phyloP scores from a whole-genome alignment of 2,888 invertebrate genomes.

The Trissoscelio sp. region DNA sequence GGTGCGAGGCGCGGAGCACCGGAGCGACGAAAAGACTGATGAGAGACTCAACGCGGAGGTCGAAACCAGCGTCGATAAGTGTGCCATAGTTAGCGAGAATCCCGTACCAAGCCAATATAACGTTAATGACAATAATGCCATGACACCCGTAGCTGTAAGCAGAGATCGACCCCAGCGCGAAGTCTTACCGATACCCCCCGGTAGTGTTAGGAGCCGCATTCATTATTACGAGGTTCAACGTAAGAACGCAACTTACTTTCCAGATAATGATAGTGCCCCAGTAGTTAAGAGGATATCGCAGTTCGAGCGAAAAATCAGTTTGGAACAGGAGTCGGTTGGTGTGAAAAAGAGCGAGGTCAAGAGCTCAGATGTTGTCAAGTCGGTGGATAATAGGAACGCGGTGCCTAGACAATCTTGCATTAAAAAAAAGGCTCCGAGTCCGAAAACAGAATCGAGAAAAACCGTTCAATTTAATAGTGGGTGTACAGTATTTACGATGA shows the following conservation, averaged over 20 bases:
- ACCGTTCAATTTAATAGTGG: slow-evolving; percentile 77
- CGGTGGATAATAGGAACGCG: not conserved
- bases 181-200: slow-evolving; percentile 77
- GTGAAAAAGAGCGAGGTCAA: slow-evolving; percentile 3
- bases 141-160: slow-evolving; percentile 80
- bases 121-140: slow-evolving; percentile 81
- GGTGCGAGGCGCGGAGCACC: slow-evolving; percentile 60
- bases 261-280: slow-evolving; percentile 73
- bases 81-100: slow-evolving; percentile 80
- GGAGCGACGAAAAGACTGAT: slow-evolving; percentile 57
- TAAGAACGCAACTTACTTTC: slow-evolving; percentile 74
- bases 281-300: slow-evolving; percentile 64
- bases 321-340: not conserved
- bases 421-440: slow-evolving; percentile 68
- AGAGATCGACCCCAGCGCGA: slow-evolving; percentile 78
- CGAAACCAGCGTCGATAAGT: slow-evolving; percentile 73
- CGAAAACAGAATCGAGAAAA: slow-evolving; percentile 73
- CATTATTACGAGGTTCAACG: slow-evolving; percentile 79
- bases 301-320: slow-evolving; percentile 16
- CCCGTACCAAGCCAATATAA: slow-evolving; percentile 74
- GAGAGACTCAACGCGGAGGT: slow-evolving; percentile 48
- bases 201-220: slow-evolving; percentile 81
- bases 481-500: slow-evolving; percentile 70
- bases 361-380: not conserved
- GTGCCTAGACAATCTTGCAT: slow-evolving; percentile 70